These are phyloP conservation scores for Drosophila pullipes DNA, from an alignment of 2,888 invertebrate genomes.

Conservation along the genomic window DNA sequence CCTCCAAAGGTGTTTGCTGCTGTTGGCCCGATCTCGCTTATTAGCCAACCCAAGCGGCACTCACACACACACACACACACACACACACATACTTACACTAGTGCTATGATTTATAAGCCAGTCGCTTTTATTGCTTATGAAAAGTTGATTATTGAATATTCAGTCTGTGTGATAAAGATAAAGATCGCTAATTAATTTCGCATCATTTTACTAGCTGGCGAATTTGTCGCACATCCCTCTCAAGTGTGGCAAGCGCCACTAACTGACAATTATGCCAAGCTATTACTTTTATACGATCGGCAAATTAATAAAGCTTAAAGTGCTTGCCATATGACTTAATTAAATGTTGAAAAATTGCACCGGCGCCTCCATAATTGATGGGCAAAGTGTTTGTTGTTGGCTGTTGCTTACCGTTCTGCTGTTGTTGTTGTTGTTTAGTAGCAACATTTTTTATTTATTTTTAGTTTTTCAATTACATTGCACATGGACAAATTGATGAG, in stretches of 20 bases:
- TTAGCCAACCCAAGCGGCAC: constrained; percentile 57
- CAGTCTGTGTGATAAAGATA: constrained; percentile 67
- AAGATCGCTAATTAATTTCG: constrained; percentile 71
- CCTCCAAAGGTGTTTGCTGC: constrained; percentile 65
- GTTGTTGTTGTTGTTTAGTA: not conserved
- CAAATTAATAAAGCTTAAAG: constrained; percentile 76
- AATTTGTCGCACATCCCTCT: constrained; percentile 54
- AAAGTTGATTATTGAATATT: constrained; percentile 57
- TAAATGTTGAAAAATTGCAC: constrained; percentile 72
- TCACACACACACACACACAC: constrained; percentile 6
- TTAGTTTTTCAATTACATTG: constrained; percentile 18
- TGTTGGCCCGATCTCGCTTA: constrained; percentile 59
- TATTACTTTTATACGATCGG: constrained; percentile 66
- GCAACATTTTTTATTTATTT: not conserved
- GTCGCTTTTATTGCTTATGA: constrained; percentile 52
- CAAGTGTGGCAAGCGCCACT: constrained; percentile 34
- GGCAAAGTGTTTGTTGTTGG: constrained; percentile 3
- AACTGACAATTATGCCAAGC: constrained; percentile 49
- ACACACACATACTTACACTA: not conserved
- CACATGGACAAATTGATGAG: constrained; percentile 34
- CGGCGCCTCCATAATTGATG: constrained; percentile 63
- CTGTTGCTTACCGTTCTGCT: constrained; percentile 1
- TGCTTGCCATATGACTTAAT: constrained; percentile 71
- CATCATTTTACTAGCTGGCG: constrained; percentile 8
- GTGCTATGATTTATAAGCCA: constrained; percentile 23